Percentiles rank a stretch among this genome's conserved stretches.
Conservation (phyloP, 1,140 invertebrate species). For the Meloidogyne exigua region DNA sequence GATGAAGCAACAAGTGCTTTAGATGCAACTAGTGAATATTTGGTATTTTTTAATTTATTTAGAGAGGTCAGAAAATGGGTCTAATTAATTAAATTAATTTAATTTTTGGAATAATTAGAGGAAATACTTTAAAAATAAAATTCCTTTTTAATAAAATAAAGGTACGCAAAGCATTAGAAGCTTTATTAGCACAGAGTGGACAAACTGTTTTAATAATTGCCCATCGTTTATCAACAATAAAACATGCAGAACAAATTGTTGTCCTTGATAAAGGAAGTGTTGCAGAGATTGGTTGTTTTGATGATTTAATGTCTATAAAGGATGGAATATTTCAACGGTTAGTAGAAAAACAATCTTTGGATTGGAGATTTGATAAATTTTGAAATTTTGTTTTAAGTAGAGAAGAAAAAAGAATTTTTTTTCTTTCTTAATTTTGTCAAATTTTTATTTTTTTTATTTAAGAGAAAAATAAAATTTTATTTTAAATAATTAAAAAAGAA, state of each 20-base stretch:
- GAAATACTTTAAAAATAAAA: neutral
- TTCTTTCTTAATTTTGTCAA: neutral
- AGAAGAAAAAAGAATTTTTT: too few relatives aligned
- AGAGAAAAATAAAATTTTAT: too few relatives aligned
- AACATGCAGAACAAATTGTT: conserved; percentile 69
- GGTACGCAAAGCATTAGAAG: conserved; percentile 65
- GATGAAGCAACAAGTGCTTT: conserved; percentile 69
- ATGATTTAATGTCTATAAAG: conserved; percentile 65
- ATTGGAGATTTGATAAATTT: conserved; percentile 38
- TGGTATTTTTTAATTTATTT: conserved; percentile 26
- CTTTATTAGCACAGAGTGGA: conserved; percentile 63
- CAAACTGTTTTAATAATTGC: conserved; percentile 63
- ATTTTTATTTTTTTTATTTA: too few relatives aligned
- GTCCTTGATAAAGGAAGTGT: conserved; percentile 68
- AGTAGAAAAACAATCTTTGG: conserved; percentile 66
- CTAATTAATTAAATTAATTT: too few relatives aligned
- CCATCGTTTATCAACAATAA: conserved; percentile 69
- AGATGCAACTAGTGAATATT: conserved; percentile 67
- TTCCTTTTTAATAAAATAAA: conserved; percentile 6
- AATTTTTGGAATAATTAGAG: too few relatives aligned
- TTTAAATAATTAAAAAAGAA: too few relatives aligned
- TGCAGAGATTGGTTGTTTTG: conserved; percentile 67
- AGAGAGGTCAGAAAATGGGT: neutral
- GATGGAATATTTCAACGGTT: conserved; percentile 65
- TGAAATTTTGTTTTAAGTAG: neutral